A percentile compares a stretch with the other conserved stretches of the same genome.
Evolutionary conservation across 1,140 invertebrate genomes (phyloP).

Genomic region (Calosoma granatense): DNA sequence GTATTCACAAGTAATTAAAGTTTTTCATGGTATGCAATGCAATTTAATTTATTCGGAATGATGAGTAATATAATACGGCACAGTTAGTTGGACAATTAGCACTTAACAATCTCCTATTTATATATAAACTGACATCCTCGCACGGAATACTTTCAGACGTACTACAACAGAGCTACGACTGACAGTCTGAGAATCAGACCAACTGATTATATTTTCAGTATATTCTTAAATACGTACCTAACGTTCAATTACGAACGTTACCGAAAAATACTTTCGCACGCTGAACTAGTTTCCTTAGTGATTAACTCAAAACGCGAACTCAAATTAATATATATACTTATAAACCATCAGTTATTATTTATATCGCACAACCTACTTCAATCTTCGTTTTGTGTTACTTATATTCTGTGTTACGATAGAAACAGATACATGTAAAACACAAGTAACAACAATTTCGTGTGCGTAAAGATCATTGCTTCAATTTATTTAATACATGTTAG

Average conservation of each 20-base stretch:
- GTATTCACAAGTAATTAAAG: background rate
- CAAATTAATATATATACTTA: background rate
- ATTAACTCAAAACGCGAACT: background rate
- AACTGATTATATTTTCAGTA: background rate
- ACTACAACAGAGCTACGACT: too few relatives aligned
- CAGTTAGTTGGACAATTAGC: background rate
- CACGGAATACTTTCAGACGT: background rate
- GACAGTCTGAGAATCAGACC: background rate
- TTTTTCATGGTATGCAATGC: background rate
- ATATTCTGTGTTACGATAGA: background rate
- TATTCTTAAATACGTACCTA: background rate
- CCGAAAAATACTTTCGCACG: slow-evolving; percentile 6
- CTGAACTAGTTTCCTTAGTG: background rate
- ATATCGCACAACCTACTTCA: background rate
- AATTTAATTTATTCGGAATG: background rate
- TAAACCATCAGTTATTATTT: background rate
- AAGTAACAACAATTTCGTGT: too few relatives aligned
- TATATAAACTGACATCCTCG: background rate
- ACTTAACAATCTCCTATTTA: background rate
- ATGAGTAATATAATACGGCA: background rate
- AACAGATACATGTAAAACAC: background rate
- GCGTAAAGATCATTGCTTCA: too few relatives aligned
- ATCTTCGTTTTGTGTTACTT: background rate
- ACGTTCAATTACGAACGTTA: background rate
- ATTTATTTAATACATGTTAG: background rate